Percentiles rank a stretch among this genome's conserved stretches.
phyloP scores from a whole-genome alignment of 2,113 vertebrate genomes.

The Arizona elegans region DNA sequence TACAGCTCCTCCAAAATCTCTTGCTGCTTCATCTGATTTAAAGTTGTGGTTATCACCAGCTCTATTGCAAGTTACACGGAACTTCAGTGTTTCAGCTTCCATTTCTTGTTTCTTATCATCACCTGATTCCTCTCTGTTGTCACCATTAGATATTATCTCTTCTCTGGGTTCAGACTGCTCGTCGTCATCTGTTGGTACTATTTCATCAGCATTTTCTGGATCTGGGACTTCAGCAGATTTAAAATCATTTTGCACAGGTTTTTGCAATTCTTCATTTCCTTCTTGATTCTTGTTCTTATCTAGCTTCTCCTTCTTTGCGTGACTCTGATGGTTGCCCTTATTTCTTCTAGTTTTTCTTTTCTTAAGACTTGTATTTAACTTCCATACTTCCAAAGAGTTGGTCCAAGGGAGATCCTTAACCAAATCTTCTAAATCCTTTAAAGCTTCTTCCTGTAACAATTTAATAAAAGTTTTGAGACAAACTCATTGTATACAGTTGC shows the following conservation, averaged over 20 bases:
- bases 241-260: not conserved
- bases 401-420: conserved; percentile 85
- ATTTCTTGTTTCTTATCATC: conserved; percentile 31
- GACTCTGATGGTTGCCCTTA: conserved; percentile 57
- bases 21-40: conserved; percentile 90
- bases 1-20: conserved; percentile 93
- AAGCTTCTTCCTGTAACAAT: conserved; percentile 81
- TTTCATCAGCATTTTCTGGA: conserved; percentile 5
- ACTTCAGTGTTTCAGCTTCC: conserved; percentile 70
- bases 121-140: not conserved
- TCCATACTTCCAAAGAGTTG: conserved; percentile 85
- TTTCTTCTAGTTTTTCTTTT: conserved; percentile 84
- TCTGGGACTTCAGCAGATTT: conserved; percentile 41
- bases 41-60: conserved; percentile 94
- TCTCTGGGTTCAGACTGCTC: conserved; percentile 7
- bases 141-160: not conserved
- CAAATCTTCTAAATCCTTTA: conserved; percentile 84
- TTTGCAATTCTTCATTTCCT: conserved; percentile 23
- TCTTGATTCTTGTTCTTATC: conserved; percentile 30
- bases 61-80: conserved; percentile 92
- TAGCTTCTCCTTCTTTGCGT: conserved; percentile 53
- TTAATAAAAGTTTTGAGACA: conserved; percentile 8
- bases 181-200: conserved; percentile 32
- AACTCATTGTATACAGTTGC: not conserved
- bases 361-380: conserved; percentile 84